Conservation (phyloP, 2,113 vertebrate species). For the Atherinomorus stipes region DNA sequence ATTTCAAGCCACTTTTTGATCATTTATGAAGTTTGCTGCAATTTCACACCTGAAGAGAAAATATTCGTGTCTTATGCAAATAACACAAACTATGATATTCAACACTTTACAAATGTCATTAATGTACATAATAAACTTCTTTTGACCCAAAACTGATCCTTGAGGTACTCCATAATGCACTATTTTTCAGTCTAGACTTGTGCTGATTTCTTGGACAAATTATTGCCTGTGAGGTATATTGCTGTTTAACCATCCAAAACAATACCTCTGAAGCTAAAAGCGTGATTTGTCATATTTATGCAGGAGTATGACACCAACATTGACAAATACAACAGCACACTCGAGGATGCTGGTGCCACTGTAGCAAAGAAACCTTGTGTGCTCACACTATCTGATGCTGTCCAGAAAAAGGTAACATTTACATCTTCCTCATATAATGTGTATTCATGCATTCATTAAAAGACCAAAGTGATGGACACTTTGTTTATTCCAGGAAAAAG, state of each 20-base stretch:
- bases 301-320: conserved; percentile 90
- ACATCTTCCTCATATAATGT: not conserved
- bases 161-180: no score
- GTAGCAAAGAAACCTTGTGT: conserved; percentile 78
- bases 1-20: no score
- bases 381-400: conserved; percentile 84
- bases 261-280: not conserved
- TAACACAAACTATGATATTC: no score
- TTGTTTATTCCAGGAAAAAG: conserved; percentile 85
- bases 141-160: no score
- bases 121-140: no score
- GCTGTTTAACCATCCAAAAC: not conserved
- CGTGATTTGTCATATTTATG: conserved; percentile 18
- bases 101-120: no score
- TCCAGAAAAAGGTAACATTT: conserved; percentile 87
- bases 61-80: no score
- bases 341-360: conserved; percentile 76
- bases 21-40: no score
- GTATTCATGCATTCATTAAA: not conserved
- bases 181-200: no score
- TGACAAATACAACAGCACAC: conserved; percentile 87
- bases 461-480: conserved; percentile 3
- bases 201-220: no score
- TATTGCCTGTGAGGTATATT: no score
- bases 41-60: no score